These are phyloP conservation scores for Melieria crassipennis DNA, from an alignment of 2,888 invertebrate genomes.

Conservation along the genomic window DNA sequence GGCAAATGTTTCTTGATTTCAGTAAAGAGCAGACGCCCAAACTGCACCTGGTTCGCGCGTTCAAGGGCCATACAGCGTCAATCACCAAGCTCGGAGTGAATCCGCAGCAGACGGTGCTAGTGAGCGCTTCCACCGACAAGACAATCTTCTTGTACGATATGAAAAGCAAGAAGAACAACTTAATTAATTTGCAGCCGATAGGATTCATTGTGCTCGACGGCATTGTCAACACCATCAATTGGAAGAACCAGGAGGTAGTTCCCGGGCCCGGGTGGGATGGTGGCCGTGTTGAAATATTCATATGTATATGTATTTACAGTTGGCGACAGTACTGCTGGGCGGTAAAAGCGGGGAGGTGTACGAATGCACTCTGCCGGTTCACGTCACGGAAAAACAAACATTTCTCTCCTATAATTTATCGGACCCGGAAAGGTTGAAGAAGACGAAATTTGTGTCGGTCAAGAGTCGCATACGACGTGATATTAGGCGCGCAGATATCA, in stretches of 20 bases:
- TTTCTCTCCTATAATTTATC: conserved; percentile 56
- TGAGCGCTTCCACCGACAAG: conserved; percentile 75
- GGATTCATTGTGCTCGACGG: conserved; percentile 76
- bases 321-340: conserved; percentile 67
- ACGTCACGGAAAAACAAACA: conserved; percentile 65
- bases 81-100: conserved; percentile 74
- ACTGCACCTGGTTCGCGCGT: conserved; percentile 64
- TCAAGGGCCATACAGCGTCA: conserved; percentile 75
- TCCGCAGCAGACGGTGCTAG: conserved; percentile 68
- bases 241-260: conserved; percentile 69
- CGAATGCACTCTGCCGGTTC: conserved; percentile 67
- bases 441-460: conserved; percentile 69
- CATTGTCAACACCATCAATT: conserved; percentile 73
- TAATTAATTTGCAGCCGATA: conserved; percentile 70
- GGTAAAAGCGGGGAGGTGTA: conserved; percentile 69
- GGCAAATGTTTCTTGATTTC: conserved; percentile 66
- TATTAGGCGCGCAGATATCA: conserved; percentile 69
- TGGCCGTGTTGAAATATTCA: too few species aligned
- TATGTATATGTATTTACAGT: conserved; percentile 8
- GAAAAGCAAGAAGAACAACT: conserved; percentile 59
- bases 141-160: conserved; percentile 76
- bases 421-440: conserved; percentile 55
- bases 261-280: too few species aligned
- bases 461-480: conserved; percentile 72
- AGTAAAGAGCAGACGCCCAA: conserved; percentile 39